Evolutionary conservation across 2,888 invertebrate species (phyloP).

Genomic region (Holacanthella duospinosa): DNA sequence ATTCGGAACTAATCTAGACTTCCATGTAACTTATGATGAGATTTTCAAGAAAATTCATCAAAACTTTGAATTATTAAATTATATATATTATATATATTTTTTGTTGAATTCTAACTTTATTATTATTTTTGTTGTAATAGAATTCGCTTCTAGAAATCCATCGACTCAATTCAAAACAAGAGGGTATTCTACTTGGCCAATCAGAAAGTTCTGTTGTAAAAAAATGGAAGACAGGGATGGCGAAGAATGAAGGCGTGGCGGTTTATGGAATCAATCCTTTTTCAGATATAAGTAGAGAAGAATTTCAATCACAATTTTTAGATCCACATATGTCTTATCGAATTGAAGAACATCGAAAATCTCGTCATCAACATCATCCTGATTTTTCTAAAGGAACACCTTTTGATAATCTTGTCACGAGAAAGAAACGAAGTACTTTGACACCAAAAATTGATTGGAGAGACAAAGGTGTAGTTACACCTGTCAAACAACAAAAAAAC

Average conservation of each 20-base stretch:
- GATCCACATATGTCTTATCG: constrained; percentile 38
- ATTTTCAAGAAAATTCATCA: no score
- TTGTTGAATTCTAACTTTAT: neutral
- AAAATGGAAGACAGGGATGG: constrained; percentile 30
- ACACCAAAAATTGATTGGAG: constrained; percentile 54
- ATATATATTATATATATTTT: no score
- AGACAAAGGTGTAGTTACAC: constrained; percentile 53
- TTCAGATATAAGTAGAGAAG: constrained; percentile 52
- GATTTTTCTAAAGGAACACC: neutral
- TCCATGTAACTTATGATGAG: no score
- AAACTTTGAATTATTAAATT: no score
- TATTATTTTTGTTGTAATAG: constrained; percentile 43
- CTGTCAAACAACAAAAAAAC: constrained; percentile 58
- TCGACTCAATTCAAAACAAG: constrained; percentile 44
- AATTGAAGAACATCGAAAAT: constrained; percentile 21
- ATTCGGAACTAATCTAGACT: no score
- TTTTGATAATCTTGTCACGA: constrained; percentile 13
- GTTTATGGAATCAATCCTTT: constrained; percentile 52
- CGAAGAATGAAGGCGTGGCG: constrained; percentile 41
- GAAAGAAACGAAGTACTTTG: constrained; percentile 38
- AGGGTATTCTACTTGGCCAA: constrained; percentile 35
- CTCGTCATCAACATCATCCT: constrained; percentile 5
- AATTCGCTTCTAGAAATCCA: constrained; percentile 47
- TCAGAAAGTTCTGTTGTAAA: neutral
- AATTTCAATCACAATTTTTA: constrained; percentile 49